Evolutionary conservation across 2,888 invertebrate genomes (phyloP).

Genomic region (Cephonodes hylas): DNA sequence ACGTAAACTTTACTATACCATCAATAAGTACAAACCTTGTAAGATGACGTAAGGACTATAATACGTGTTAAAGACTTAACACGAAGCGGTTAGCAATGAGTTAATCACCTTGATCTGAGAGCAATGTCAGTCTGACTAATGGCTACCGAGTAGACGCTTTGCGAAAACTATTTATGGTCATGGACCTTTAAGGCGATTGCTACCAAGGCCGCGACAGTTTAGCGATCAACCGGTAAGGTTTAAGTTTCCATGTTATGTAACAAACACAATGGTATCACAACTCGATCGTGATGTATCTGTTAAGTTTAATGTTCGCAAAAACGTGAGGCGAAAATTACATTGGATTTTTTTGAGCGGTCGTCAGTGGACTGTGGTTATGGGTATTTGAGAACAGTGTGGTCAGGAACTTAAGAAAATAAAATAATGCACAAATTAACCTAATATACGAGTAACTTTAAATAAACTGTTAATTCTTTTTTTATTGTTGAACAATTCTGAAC

Average conservation of each 20-base stretch:
- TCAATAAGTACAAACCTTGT: no score
- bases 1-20: no score
- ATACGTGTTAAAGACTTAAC: background rate
- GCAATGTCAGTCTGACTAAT: slow-evolving; percentile 45
- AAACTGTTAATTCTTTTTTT: no score
- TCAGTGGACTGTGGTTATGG: no score
- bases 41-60: background rate
- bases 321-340: background rate
- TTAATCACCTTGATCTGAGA: slow-evolving; percentile 32
- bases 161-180: slow-evolving; percentile 49
- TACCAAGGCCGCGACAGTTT: slow-evolving; percentile 54
- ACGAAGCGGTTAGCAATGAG: slow-evolving; percentile 15
- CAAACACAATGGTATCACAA: background rate
- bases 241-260: background rate
- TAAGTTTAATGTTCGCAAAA: background rate
- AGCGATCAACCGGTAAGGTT: background rate
- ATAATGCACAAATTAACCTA: background rate
- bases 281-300: background rate
- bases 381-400: no score
- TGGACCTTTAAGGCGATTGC: slow-evolving; percentile 48
- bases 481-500: no score
- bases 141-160: slow-evolving; percentile 25
- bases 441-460: no score
- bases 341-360: no score
- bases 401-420: no score